Evolutionary conservation across 1,140 invertebrate species (phyloP).

Genomic region (Potamilus streckersoni): DNA sequence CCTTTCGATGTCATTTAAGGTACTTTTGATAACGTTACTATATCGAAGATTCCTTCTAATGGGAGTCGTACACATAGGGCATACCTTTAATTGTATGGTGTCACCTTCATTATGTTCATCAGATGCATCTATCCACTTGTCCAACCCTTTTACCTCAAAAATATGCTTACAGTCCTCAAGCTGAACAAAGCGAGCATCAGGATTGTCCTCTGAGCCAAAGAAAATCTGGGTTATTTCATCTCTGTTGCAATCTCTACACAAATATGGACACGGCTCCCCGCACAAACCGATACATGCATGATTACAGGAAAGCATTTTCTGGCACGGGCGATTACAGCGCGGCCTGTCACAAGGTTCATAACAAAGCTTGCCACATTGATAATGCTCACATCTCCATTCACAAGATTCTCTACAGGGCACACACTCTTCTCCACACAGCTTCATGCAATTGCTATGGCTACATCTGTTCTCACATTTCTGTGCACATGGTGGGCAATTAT

Average conservation of each 20-base stretch:
- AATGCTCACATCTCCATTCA: conserved; percentile 71
- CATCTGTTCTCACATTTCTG: conserved; percentile 73
- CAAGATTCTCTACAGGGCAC: conserved; percentile 71
- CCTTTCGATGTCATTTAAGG: conserved; percentile 70
- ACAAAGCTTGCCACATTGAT: conserved; percentile 72
- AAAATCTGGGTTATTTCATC: conserved; percentile 73
- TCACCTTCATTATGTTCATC: conserved; percentile 58
- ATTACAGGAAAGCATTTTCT: conserved; percentile 68
- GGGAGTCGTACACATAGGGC: conserved; percentile 75
- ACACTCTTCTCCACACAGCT: conserved; percentile 74
- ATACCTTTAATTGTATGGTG: conserved; percentile 71
- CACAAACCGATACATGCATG: conserved; percentile 75
- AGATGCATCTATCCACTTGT: conserved; percentile 66
- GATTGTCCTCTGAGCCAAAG: conserved; percentile 66
- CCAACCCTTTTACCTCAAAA: conserved; percentile 35
- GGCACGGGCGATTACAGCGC: conserved; percentile 38
- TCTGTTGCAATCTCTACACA: conserved; percentile 34
- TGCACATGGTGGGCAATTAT: conserved; percentile 74
- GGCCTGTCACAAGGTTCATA: conserved; percentile 70
- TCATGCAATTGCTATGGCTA: conserved; percentile 69
- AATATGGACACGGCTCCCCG: conserved; percentile 72
- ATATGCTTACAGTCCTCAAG: conserved; percentile 52
- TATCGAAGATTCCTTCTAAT: conserved; percentile 74
- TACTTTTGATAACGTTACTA: conserved; percentile 72
- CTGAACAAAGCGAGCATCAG: conserved; percentile 43